phyloP scores from a whole-genome alignment of 2,113 vertebrate species.

The Excalfactoria chinensis region DNA sequence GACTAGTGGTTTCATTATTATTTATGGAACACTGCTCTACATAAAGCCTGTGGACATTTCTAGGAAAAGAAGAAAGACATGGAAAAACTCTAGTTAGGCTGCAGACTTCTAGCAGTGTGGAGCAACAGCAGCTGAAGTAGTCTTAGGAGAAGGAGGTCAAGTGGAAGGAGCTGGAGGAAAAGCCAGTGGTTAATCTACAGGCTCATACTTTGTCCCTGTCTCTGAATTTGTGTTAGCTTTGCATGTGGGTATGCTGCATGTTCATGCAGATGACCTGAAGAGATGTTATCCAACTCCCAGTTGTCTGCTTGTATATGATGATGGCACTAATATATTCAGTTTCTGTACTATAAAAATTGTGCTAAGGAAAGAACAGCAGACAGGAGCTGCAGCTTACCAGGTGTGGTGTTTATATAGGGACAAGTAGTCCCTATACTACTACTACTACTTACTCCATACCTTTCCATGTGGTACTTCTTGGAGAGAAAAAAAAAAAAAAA shows the following conservation, averaged over 20 bases:
- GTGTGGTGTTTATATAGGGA: slow-evolving; percentile 25
- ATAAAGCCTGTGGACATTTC: not conserved
- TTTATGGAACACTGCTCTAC: not conserved
- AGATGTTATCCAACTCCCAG: slow-evolving; percentile 18
- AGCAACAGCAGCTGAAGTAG: not conserved
- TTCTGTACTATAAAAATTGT: not conserved
- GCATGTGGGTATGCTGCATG: not conserved
- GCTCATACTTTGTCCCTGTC: not conserved
- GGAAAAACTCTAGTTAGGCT: not conserved
- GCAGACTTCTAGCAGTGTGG: not conserved
- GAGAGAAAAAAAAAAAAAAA: too few species aligned
- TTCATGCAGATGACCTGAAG: not conserved
- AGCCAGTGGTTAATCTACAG: not conserved
- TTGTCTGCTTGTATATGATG: not conserved
- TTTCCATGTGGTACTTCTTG: slow-evolving; percentile 20
- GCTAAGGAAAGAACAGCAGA: not conserved
- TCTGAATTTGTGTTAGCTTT: not conserved
- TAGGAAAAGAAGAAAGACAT: not conserved
- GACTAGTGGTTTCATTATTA: not conserved
- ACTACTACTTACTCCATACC: not conserved
- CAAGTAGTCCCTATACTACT: not conserved
- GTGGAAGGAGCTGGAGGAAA: not conserved
- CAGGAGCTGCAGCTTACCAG: not conserved
- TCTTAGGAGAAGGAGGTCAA: not conserved
- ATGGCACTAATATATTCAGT: not conserved